Conservation (phyloP, 2,797 vertebrate species). For the Malacoraja senta region DNA sequence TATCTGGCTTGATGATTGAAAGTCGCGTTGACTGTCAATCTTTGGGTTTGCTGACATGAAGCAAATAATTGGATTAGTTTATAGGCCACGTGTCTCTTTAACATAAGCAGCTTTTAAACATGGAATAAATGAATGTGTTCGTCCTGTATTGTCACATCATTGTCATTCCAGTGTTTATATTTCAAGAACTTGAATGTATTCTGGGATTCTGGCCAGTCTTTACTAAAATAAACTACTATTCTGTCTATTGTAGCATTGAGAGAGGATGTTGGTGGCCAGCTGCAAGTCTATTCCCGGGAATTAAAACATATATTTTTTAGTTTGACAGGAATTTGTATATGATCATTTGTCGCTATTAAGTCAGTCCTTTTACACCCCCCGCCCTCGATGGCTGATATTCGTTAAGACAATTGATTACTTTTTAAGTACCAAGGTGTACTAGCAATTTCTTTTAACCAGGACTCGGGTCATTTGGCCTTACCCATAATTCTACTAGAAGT, state of each 20-base stretch:
- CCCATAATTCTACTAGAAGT: background rate
- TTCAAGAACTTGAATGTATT: constrained; percentile 42
- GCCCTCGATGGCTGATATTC: too few relatives aligned
- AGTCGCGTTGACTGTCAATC: background rate
- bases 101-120: background rate
- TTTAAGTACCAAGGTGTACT: background rate
- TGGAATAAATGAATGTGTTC: background rate
- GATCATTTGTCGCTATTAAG: too few relatives aligned
- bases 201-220: background rate
- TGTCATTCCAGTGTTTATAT: constrained; percentile 45
- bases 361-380: too few relatives aligned
- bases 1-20: background rate
- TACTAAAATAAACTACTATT: background rate
- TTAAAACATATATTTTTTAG: constrained; percentile 10
- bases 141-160: constrained; percentile 43
- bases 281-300: background rate
- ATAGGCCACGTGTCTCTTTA: background rate
- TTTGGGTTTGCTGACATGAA: background rate
- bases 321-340: background rate
- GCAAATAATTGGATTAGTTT: background rate
- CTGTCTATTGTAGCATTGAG: background rate
- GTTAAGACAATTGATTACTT: background rate
- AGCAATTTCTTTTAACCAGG: background rate
- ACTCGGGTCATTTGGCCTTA: background rate
- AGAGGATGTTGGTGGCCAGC: background rate